Evolutionary conservation across 2,888 invertebrate species (phyloP), one percentile per base, ranked within the genome.

Genomic region (Lasioglossum villosulum): DNA sequence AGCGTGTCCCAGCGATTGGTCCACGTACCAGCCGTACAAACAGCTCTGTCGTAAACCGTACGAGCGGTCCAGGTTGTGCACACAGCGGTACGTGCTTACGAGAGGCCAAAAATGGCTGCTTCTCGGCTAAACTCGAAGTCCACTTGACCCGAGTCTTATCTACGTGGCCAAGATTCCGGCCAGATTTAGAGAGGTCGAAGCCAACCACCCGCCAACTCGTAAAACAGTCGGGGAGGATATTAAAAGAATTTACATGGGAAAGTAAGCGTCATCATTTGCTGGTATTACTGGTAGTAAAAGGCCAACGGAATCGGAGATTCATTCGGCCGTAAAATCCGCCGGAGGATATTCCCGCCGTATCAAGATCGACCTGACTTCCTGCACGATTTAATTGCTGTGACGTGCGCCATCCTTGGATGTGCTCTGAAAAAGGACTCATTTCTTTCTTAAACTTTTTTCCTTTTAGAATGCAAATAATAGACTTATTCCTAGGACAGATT

Each of bases 71-170:
- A 68, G 66, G 52, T 37, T 27, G 37, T 37, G 66, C 66, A 71
- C 72, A 56, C 45, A 68, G 14, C n/a, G 59, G 68, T 82, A 87
- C 86, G 87, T 86, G 83, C 63, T 78, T 72, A 34, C 63, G 68
- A 23, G 52, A 56, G 66, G 45, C 78, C 68, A 78, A 78, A 78
- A 86, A 76, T 78, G 70, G 72, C 73, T 48, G 45, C 34, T 75
- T 56, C 63, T 75, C 59, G 80, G 68, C 23, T 70, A 45, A n/a
- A 86, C 59, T 76, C 75, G 75, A 70, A 71, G 59, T 68, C 82
- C 85, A 71, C 83, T 73, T 78, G 73, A 72, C 72, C 83, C 72
- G 63, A 34, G 39, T 74, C 83, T 89, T 89, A 89, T 89, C 84
- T 78, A 56, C 56, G 45, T 19, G 79, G 48, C 66, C 68, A 76